phyloP scores from a whole-genome alignment of 35 echinoderm and acorn worm species.

The Acanthaster planci region DNA sequence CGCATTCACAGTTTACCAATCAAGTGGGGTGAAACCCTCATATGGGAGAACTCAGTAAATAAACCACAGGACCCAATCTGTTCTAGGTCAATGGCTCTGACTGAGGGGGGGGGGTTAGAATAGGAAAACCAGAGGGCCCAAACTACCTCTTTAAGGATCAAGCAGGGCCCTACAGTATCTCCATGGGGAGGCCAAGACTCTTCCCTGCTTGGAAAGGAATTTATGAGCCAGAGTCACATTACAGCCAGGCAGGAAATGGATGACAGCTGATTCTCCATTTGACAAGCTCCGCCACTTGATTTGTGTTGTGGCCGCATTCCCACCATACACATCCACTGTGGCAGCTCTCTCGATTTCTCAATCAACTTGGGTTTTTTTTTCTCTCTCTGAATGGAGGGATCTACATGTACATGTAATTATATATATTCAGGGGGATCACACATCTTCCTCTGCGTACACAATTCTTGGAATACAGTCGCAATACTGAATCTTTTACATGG shows the following conservation, averaged over 20 bases:
- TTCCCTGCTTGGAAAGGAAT: slow-evolving; percentile 23
- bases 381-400: background rate
- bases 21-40: too few species aligned
- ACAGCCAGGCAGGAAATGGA: slow-evolving; percentile 30
- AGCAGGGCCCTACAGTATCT: background rate
- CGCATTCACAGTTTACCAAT: too few species aligned
- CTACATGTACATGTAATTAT: background rate
- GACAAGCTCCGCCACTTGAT: slow-evolving; percentile 20
- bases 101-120: background rate
- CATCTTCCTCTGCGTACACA: too few species aligned
- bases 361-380: too few species aligned
- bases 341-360: background rate
- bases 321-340: background rate
- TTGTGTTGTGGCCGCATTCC: background rate
- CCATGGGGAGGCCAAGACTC: slow-evolving; percentile 8
- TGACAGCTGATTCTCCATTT: slow-evolving; percentile 17
- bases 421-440: too few species aligned
- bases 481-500: too few species aligned
- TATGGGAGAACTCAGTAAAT: too few species aligned
- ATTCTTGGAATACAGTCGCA: too few species aligned
- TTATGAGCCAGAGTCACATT: slow-evolving; percentile 25
- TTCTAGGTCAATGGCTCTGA: too few species aligned
- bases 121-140: background rate
- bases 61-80: too few species aligned
- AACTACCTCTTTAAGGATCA: slow-evolving; percentile 3